A percentile compares a stretch with the other conserved stretches of the same genome.
Conservation (phyloP, 2,113 vertebrate genomes). For the Gymnarchus niloticus region DNA sequence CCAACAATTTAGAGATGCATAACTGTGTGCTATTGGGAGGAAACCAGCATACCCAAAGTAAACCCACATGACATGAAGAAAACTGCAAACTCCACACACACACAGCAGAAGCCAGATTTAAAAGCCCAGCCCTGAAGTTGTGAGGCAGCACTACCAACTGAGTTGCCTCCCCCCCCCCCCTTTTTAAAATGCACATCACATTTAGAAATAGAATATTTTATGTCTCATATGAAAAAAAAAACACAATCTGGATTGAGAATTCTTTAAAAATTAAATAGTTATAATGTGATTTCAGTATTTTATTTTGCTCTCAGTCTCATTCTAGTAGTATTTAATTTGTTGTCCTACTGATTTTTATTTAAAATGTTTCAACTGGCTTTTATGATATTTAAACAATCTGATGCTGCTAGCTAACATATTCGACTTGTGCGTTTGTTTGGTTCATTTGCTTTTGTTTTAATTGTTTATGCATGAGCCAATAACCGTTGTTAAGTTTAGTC, state of each 20-base stretch:
- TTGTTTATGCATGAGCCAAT: not conserved
- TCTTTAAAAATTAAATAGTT: not conserved
- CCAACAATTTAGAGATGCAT: too few relatives aligned
- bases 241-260: not conserved
- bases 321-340: not conserved
- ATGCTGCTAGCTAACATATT: conserved; percentile 4
- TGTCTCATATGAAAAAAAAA: not conserved
- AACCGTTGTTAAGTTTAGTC: not conserved
- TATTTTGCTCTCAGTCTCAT: not conserved
- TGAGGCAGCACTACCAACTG: too few relatives aligned
- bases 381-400: not conserved
- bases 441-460: not conserved
- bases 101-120: too few relatives aligned
- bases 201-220: not conserved
- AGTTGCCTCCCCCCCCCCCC: too few relatives aligned
- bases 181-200: not conserved
- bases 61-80: too few relatives aligned
- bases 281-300: not conserved
- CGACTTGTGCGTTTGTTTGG: not conserved
- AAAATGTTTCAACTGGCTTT: not conserved
- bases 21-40: too few relatives aligned
- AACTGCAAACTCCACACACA: too few relatives aligned
- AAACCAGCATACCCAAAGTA: too few relatives aligned
- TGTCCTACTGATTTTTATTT: conserved; percentile 14
- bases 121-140: too few relatives aligned